phyloP scores from a whole-genome alignment of 1,140 invertebrate species.

The Teleopsis dalmanni region DNA sequence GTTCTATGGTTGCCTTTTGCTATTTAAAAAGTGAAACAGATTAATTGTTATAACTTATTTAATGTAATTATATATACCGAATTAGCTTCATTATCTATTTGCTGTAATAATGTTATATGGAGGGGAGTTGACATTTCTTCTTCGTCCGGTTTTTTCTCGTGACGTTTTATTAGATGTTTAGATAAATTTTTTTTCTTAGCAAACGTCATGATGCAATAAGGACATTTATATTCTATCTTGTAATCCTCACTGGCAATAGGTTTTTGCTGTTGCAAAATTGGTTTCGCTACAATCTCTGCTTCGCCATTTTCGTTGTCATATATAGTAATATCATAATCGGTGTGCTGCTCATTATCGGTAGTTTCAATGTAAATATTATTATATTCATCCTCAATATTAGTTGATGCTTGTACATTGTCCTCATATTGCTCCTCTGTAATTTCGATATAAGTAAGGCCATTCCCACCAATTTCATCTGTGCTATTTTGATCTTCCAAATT shows the following conservation, averaged over 20 bases:
- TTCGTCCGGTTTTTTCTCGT: not conserved
- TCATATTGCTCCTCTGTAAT: constrained; percentile 6
- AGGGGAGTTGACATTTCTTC: not conserved
- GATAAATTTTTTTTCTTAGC: constrained; percentile 9
- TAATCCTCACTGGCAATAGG: not conserved
- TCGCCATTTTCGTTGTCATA: constrained; percentile 22
- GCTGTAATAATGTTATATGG: not conserved
- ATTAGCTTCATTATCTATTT: not conserved
- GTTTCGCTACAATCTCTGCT: constrained; percentile 14
- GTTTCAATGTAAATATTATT: not conserved
- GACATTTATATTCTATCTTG: constrained; percentile 10
- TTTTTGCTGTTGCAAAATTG: not conserved
- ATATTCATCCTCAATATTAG: not conserved
- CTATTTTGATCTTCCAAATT: constrained; percentile 11
- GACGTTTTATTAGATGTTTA: constrained; percentile 7
- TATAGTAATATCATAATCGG: constrained; percentile 21
- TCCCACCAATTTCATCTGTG: constrained; percentile 22
- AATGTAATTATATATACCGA: not conserved
- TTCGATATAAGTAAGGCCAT: not conserved
- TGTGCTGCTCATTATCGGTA: not conserved
- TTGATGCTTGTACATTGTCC: constrained; percentile 8
- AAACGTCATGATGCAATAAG: constrained; percentile 14
- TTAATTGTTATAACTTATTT: too few species aligned
- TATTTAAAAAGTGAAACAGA: too few species aligned
- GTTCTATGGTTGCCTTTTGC: too few species aligned